Conservation (phyloP, 1,140 invertebrate genomes). For the Zaprionus africanus region DNA sequence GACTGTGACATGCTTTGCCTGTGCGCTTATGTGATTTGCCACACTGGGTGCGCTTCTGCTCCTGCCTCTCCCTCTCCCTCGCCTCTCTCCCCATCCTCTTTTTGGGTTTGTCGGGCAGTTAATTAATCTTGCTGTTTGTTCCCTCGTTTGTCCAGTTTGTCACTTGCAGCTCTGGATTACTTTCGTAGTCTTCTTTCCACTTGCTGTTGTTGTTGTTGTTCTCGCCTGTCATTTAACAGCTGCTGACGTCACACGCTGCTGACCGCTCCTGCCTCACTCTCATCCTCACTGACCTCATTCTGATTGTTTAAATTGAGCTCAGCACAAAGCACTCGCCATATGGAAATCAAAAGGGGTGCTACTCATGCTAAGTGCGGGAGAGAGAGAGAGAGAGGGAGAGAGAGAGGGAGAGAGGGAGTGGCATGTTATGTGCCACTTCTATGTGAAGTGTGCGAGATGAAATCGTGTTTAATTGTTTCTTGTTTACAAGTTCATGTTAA, state of each 20-base stretch:
- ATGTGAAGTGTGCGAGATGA: background rate
- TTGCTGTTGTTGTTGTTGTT: conserved; percentile 16
- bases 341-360: background rate
- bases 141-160: conserved; percentile 31
- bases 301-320: conserved; percentile 11
- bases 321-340: background rate
- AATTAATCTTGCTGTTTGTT: conserved; percentile 73
- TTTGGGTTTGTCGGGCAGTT: conserved; percentile 54
- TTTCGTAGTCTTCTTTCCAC: conserved; percentile 31
- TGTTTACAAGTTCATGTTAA: background rate
- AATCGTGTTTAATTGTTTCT: background rate
- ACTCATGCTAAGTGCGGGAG: background rate
- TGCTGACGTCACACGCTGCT: conserved; percentile 61
- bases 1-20: conserved; percentile 16
- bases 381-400: background rate
- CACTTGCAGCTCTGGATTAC: conserved; percentile 62
- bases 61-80: conserved; percentile 1
- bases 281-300: conserved; percentile 39
- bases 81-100: conserved; percentile 14
- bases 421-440: background rate
- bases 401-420: background rate
- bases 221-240: conserved; percentile 33
- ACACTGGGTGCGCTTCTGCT: background rate
- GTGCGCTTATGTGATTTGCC: conserved; percentile 33
- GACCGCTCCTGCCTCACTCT: background rate